Evolutionary conservation across 1,140 invertebrate species (phyloP), one percentile per base, ranked within the genome.

Genomic region (Chelonus insularis): DNA sequence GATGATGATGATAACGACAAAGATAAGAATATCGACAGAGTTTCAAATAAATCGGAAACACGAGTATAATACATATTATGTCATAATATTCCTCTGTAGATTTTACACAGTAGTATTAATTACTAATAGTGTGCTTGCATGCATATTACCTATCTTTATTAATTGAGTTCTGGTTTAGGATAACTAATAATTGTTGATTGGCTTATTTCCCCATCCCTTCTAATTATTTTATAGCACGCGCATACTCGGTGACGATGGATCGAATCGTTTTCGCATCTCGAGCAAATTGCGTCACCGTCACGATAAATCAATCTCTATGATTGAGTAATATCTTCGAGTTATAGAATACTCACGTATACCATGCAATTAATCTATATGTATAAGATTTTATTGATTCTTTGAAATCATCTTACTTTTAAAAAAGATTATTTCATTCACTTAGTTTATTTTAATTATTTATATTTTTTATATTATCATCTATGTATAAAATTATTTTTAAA

Each of bases 171-270:
- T 1, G 8, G 4, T 16, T 43, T 16, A 16, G 41, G 18, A 16
- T 6, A 43, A 16, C 41, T 16, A 43, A 63, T 64, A 67, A 69
- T 69, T 69, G 63, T 64, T 57, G 63, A 69, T 69, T 69, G 63
- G 60, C 57, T 60, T 45, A 52, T 60, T 43, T 64, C 60, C 36
- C 57, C 21, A 56, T 45, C 64, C 63, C 62, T 57, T 37, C 60
- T 64, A 68, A 68, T 56, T 57, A 67, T 52, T 62, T 57, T 23
- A 23, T 23, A 60, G 29, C 23, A 29, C 29, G 39, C 45, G 59
- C 50, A 43, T 20, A 57, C 52, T 61, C 59, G 47, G 56, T 60
- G 9, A 37, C 47, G 57, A 48, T 18, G 34, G 29, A 58, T 58
- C 43, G 56, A 29, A 41, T 21, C 48, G 47, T 23, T 52, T 32